Evolutionary conservation across 1,140 invertebrate species (phyloP).

Genomic region (Neodiprion lecontei): DNA sequence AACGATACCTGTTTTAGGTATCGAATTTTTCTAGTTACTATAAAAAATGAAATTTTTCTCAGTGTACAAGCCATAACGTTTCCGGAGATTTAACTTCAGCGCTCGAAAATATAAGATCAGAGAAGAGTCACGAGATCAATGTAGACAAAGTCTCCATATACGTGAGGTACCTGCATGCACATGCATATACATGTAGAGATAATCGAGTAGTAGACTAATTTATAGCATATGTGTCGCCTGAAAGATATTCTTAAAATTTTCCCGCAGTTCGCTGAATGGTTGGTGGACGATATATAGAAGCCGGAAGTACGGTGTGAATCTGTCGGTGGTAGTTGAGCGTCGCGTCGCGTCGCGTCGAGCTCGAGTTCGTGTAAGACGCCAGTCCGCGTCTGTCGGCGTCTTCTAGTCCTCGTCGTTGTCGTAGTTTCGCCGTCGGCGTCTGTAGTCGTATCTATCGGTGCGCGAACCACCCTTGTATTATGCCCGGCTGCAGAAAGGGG

Average conservation of each 20-base stretch:
- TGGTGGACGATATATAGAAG: neutral
- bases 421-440: neutral
- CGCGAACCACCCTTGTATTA: neutral
- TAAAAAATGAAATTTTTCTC: too few relatives aligned
- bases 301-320: conserved; percentile 29
- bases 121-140: too few relatives aligned
- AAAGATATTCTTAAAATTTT: conserved; percentile 30
- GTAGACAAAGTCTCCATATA: too few relatives aligned
- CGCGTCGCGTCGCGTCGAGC: neutral
- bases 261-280: conserved; percentile 9
- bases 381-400: neutral
- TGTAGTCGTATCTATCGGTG: neutral
- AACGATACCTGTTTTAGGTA: too few relatives aligned
- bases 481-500: too few relatives aligned
- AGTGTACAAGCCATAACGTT: too few relatives aligned
- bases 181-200: neutral
- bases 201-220: conserved; percentile 19
- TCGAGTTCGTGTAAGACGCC: conserved; percentile 5
- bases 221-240: conserved; percentile 25
- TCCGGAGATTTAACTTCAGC: too few relatives aligned
- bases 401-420: neutral
- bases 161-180: too few relatives aligned
- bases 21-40: too few relatives aligned
- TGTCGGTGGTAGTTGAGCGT: conserved; percentile 13
- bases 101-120: too few relatives aligned